These are phyloP conservation scores for Melanotaenia maccullochi DNA, from an alignment of 2,797 vertebrate genomes.

Conservation along the genomic window DNA sequence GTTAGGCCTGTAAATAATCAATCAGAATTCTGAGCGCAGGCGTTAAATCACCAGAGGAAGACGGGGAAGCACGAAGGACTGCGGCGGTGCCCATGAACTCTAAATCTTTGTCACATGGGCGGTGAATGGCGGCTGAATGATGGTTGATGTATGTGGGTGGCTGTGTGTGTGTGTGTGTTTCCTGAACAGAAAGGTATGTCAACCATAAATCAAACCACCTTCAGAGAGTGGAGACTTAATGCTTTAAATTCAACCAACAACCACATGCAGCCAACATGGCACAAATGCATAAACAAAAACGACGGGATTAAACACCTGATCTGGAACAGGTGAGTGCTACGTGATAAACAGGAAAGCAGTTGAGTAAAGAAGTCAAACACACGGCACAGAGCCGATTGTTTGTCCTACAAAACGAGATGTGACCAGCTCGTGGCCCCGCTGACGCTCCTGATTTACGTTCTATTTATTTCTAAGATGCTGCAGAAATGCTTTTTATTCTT, in stretches of 20 bases:
- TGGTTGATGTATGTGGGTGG: conserved; percentile 42
- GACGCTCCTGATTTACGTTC: conserved; percentile 21
- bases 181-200: conserved; percentile 25
- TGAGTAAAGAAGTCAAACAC: neutral
- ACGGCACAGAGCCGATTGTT: conserved; percentile 7
- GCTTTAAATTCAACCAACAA: conserved; percentile 14
- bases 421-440: conserved; percentile 7
- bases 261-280: neutral
- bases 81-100: conserved; percentile 31
- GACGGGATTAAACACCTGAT: conserved; percentile 7
- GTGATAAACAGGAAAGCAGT: neutral
- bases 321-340: neutral
- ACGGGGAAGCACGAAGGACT: conserved; percentile 5
- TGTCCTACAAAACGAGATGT: conserved; percentile 8
- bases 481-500: conserved; percentile 37
- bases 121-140: conserved; percentile 40
- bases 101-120: conserved; percentile 51
- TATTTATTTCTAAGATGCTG: conserved; percentile 4
- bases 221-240: neutral
- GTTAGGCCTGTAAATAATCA: conserved; percentile 64
- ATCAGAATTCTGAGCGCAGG: conserved; percentile 36
- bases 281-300: conserved; percentile 18
- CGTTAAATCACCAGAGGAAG: conserved; percentile 61
- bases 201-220: conserved; percentile 42
- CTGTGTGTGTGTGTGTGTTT: neutral